Base-by-base conservation (phyloP, 2,888 invertebrate genomes). In the Venusia cambrica region DNA sequence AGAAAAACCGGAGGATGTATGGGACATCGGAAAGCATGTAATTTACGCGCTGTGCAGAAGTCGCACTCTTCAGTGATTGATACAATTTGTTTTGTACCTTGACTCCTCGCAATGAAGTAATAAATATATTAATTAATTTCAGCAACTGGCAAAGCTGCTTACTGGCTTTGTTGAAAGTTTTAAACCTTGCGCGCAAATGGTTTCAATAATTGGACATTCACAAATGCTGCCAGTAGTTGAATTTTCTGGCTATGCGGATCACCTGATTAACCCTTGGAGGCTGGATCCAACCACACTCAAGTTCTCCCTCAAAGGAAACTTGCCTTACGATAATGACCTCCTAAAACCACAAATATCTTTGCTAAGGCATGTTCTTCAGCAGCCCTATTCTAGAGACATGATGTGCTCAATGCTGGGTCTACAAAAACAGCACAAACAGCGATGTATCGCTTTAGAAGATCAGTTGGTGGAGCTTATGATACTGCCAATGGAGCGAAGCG, bases 381-480 rank as follows among this genome's bases (percentile, higher is more conserved):
- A 98, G 68, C 97, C 97, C 0, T 98, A 98, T 72, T 97, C 97
- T 1, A 89, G 97, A 49, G 98, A 98, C 64, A 97, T 98, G 95
- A 96, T 98, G 53, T 97, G 96, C 56, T 94, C 94, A 2, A 97
- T 98, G 94, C 87, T 98, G 7, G 96, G 97, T 19, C 85, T 98
- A 9, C 97, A 96, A 65, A 97, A 97, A 70, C 97, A 97, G 88
- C 93, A 93, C 51, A 96, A 96, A 61, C 93, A 94, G 63, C 89
- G 95, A 7, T 97, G 97, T 68, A 92, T 93, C 39, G 95, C 96
- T 0, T 78, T 98, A 21, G 98, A 98, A 73, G 97, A 98, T 57
- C 96, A 97, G 70, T 78, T 98, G 19, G 97, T 98, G 0, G 96
- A 97, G 66, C 84, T 97, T 19, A 94, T 98, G 52, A 93, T 98